Percentiles rank a stretch among this genome's conserved stretches.
Evolutionary conservation across 2,797 vertebrate species (phyloP).

Genomic region (Psittacula echo): DNA sequence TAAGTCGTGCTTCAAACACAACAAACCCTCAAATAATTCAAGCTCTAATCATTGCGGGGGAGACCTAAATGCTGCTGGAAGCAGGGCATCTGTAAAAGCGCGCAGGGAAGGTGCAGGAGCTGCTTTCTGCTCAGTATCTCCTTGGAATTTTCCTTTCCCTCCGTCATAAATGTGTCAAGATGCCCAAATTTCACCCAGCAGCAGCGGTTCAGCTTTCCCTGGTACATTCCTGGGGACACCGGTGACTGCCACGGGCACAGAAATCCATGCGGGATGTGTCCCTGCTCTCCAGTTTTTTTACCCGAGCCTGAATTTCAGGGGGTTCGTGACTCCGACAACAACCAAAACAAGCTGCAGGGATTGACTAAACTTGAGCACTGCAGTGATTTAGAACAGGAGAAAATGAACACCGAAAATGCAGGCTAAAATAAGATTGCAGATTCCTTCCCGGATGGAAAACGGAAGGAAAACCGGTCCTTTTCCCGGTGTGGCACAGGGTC

Average conservation of each 20-base stretch:
- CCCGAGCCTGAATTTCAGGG: neutral
- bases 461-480: neutral
- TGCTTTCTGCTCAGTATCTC: neutral
- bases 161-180: neutral
- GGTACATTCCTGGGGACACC: accelerated
- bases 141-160: slow-evolving; percentile 17
- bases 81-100: neutral
- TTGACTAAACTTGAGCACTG: neutral
- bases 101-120: neutral
- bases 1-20: neutral
- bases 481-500: neutral
- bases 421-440: neutral
- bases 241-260: neutral
- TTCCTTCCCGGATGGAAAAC: neutral
- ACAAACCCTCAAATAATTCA: neutral
- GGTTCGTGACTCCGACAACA: neutral
- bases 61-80: neutral
- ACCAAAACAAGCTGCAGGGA: neutral
- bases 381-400: neutral
- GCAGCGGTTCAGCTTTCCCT: neutral
- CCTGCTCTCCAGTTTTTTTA: neutral
- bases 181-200: neutral
- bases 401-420: neutral
- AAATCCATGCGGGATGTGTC: neutral
- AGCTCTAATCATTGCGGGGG: neutral